phyloP scores from a whole-genome alignment of 2,888 invertebrate genomes.

The Stratiomys singularior region DNA sequence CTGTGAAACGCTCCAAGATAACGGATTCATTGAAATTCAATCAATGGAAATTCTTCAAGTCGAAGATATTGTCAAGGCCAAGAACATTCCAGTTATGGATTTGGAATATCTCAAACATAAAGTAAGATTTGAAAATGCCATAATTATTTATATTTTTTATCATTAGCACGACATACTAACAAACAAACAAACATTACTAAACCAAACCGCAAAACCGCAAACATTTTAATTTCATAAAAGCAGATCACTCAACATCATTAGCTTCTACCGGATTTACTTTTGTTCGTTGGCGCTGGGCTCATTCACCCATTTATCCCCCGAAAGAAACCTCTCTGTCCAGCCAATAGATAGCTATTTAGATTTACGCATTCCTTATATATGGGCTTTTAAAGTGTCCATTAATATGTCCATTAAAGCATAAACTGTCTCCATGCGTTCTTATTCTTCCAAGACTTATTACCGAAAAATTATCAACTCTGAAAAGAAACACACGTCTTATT shows the following conservation, averaged over 20 bases:
- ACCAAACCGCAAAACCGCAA: constrained; percentile 26
- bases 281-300: not conserved
- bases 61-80: constrained; percentile 77
- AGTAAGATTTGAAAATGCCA: constrained; percentile 64
- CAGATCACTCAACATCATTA: constrained; percentile 29
- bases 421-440: constrained; percentile 24
- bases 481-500: constrained; percentile 7
- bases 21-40: constrained; percentile 85
- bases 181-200: not conserved
- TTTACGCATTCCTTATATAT: constrained; percentile 34
- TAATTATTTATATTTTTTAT: not conserved
- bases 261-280: constrained; percentile 20
- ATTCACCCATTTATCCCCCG: constrained; percentile 14
- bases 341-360: constrained; percentile 15
- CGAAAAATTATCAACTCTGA: constrained; percentile 36
- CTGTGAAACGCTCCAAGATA: constrained; percentile 74
- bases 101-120: constrained; percentile 76
- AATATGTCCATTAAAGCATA: constrained; percentile 44
- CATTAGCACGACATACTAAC: not conserved
- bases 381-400: constrained; percentile 44
- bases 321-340: not conserved
- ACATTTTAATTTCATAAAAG: constrained; percentile 39
- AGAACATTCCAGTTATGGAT: constrained; percentile 74
- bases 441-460: constrained; percentile 41
- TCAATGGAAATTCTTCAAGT: constrained; percentile 90